Percentiles rank a stretch among this genome's conserved stretches.
phyloP scores from a whole-genome alignment of 2,888 invertebrate genomes.

The Cenopis cana region DNA sequence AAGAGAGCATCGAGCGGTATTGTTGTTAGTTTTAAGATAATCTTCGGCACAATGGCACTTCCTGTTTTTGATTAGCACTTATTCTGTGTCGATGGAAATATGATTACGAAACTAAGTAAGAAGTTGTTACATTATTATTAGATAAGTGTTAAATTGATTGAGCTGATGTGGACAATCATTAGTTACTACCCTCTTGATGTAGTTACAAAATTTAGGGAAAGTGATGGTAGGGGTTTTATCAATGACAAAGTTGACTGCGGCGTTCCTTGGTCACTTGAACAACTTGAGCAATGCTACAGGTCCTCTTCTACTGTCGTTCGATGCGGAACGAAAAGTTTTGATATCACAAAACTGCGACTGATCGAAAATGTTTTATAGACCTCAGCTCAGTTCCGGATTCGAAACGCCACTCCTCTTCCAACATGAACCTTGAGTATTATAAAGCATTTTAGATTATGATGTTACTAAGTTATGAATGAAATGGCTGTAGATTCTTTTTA shows the following conservation, averaged over 20 bases:
- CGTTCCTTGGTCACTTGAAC: conserved; percentile 68
- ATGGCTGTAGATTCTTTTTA: conserved; percentile 62
- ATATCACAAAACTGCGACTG: conserved; percentile 66
- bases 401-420: conserved; percentile 58
- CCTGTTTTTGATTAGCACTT: conserved; percentile 85
- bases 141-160: conserved; percentile 85
- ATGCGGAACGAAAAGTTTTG: conserved; percentile 55
- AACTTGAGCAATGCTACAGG: conserved; percentile 60
- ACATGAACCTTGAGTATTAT: conserved; percentile 70
- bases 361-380: conserved; percentile 73
- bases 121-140: conserved; percentile 85
- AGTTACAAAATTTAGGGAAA: conserved; percentile 82
- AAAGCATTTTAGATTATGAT: conserved; percentile 72
- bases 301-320: conserved; percentile 59
- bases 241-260: conserved; percentile 84
- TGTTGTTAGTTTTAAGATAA: conserved; percentile 84
- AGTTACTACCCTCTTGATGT: conserved; percentile 82
- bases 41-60: conserved; percentile 85
- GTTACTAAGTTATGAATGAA: conserved; percentile 54
- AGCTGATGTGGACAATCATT: conserved; percentile 83
- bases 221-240: conserved; percentile 84
- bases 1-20: conserved; percentile 84
- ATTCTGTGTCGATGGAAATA: conserved; percentile 85
- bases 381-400: conserved; percentile 63
- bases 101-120: conserved; percentile 83